Base-by-base conservation (phyloP, 1,140 invertebrate species). In the Macrocentrus cingulum region DNA sequence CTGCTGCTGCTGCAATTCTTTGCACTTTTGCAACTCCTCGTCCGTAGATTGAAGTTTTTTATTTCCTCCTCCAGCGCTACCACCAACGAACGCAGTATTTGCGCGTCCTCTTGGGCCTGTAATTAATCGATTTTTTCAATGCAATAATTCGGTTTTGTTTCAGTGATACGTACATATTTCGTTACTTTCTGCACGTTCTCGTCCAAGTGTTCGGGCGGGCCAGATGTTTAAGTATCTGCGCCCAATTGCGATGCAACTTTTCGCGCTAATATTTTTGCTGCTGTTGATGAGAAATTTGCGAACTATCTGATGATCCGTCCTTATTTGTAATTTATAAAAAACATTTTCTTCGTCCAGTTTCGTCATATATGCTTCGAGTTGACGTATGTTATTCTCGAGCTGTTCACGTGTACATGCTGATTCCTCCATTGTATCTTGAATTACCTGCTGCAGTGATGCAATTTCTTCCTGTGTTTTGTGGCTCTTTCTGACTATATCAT, bases 21-120 rank as follows among this genome's bases (percentile, higher is more conserved):
- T 83, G 61, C 80, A 87, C 45, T 87, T 85, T 67, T 90, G 88
- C 18, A 95, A 70, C 67, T 92, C 87, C 4, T 90, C 84, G 72
- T 94, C 91, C 1, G 90, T 89, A 37, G 88, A 83, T 32, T 92
- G 77, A 45, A 98, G 76, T 75, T 97, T 95, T 64, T 86, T 64
- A 97, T 95, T 81, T 97, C 94, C 80, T 94, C 89, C 79, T 97
- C 94, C 49, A 97, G 80, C 8, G 94, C 94, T 49, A 92, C 85
- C 1, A 97, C 90, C 22, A 98, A 82, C 4, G 93, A 95, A 62
- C 88, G 84, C 36, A 96, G 75, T 53, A 97, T 86, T 79, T 96
- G 92, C 1, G 89, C 88, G 80, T 97, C 94, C 75, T 97, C 94
- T 68, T 91, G 85, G 15, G 91, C 90, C 90, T 93, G 67, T 11